Conservation (phyloP, 2,113 vertebrate species). For the Carassius gibelio region DNA sequence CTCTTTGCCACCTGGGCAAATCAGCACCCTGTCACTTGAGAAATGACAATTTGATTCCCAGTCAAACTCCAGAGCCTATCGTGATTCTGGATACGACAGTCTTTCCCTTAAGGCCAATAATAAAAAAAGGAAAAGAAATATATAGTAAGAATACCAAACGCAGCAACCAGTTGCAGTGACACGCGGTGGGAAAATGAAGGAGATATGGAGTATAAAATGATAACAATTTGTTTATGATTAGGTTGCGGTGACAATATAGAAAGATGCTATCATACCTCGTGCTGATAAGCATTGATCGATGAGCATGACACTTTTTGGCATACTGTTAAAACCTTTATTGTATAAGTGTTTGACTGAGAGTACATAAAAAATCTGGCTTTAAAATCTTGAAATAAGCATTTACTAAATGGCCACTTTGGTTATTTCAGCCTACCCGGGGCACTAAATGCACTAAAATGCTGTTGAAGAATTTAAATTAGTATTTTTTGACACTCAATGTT, state of each 20-base stretch:
- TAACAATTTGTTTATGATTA: constrained; percentile 47
- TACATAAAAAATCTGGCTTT: not conserved
- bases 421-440: too few species aligned
- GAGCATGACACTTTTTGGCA: constrained; percentile 20
- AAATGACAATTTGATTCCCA: constrained; percentile 79
- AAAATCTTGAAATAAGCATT: not conserved
- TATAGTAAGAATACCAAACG: constrained; percentile 31
- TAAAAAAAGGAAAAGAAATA: constrained; percentile 58
- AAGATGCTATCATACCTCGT: not conserved
- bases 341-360: not conserved
- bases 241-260: constrained; percentile 26
- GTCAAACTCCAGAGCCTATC: constrained; percentile 68
- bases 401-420: not conserved
- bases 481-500: too few species aligned
- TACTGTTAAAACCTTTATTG: not conserved
- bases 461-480: too few species aligned
- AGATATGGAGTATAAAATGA: constrained; percentile 52
- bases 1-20: constrained; percentile 80
- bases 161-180: not conserved
- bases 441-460: too few species aligned
- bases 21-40: constrained; percentile 79
- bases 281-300: constrained; percentile 38
- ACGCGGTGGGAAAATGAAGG: constrained; percentile 54
- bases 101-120: constrained; percentile 17
- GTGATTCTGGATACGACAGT: constrained; percentile 59